Conservation (phyloP, 1,140 invertebrate genomes). For the Temnothorax curvispinosus region DNA sequence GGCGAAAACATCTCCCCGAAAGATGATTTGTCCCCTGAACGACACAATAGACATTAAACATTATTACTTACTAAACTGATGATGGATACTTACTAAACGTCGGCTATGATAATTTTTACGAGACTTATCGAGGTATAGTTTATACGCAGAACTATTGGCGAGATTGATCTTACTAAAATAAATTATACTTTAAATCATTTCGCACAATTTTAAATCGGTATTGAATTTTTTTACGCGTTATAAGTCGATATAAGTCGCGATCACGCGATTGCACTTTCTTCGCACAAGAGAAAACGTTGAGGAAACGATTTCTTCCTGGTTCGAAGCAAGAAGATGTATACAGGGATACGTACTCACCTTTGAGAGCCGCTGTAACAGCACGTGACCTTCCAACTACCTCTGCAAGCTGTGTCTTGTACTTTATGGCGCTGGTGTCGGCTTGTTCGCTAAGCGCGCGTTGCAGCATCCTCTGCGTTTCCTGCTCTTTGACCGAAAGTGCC, state of each 20-base stretch:
- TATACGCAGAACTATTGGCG: neutral
- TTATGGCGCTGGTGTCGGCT: constrained; percentile 89
- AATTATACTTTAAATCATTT: neutral
- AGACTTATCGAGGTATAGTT: neutral
- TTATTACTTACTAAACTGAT: constrained; percentile 18
- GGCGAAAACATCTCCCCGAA: constrained; percentile 37
- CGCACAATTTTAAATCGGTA: neutral
- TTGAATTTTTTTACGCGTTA: neutral
- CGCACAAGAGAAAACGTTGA: neutral
- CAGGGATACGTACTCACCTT: constrained; percentile 87
- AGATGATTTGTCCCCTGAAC: neutral
- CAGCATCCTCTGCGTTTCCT: constrained; percentile 89
- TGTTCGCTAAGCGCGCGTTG: constrained; percentile 90
- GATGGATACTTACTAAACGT: neutral
- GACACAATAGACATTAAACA: constrained; percentile 44
- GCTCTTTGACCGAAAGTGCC: constrained; percentile 90
- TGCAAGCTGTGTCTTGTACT: constrained; percentile 92
- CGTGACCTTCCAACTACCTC: constrained; percentile 92
- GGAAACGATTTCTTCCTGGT: neutral
- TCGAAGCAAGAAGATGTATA: neutral
- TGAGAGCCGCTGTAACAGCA: constrained; percentile 95
- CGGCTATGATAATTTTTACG: neutral
- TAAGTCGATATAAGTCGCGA: neutral
- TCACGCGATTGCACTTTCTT: neutral
- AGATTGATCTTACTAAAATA: neutral